phyloP scores from a whole-genome alignment of 2,113 vertebrate genomes.

The Ammodytes marinus region DNA sequence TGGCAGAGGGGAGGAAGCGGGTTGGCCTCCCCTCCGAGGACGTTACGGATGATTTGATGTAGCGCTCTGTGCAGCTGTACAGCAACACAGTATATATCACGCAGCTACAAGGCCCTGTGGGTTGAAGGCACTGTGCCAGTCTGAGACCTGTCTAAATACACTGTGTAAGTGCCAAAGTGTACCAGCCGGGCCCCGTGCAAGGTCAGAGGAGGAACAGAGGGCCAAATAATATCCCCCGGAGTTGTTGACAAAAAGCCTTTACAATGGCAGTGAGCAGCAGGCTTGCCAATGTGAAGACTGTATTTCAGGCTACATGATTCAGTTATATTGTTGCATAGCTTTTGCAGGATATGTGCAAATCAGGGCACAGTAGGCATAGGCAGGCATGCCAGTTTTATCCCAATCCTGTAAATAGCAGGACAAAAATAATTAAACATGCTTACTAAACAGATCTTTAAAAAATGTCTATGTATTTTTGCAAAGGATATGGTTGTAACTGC shows the following conservation, averaged over 20 bases:
- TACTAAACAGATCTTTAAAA: too few relatives aligned
- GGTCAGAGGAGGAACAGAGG: constrained; percentile 50
- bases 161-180: constrained; percentile 42
- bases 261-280: not conserved
- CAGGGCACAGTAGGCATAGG: not conserved
- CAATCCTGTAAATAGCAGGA: not conserved
- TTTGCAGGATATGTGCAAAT: not conserved
- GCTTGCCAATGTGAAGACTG: too few relatives aligned
- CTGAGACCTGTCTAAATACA: constrained; percentile 57
- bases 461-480: not conserved
- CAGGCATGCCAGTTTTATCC: not conserved
- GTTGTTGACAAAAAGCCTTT: constrained; percentile 3
- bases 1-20: constrained; percentile 15
- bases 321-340: too few relatives aligned
- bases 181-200: constrained; percentile 47
- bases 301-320: not conserved
- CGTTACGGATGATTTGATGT: constrained; percentile 70
- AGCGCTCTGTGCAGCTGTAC: constrained; percentile 49
- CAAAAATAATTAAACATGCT: not conserved
- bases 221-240: constrained; percentile 39
- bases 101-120: constrained; percentile 52
- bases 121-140: constrained; percentile 46
- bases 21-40: constrained; percentile 37
- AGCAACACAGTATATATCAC: constrained; percentile 69
- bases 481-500: not conserved